Evolutionary conservation across 2,113 vertebrate species (phyloP).

Genomic region (Muntiacus muntjak): DNA sequence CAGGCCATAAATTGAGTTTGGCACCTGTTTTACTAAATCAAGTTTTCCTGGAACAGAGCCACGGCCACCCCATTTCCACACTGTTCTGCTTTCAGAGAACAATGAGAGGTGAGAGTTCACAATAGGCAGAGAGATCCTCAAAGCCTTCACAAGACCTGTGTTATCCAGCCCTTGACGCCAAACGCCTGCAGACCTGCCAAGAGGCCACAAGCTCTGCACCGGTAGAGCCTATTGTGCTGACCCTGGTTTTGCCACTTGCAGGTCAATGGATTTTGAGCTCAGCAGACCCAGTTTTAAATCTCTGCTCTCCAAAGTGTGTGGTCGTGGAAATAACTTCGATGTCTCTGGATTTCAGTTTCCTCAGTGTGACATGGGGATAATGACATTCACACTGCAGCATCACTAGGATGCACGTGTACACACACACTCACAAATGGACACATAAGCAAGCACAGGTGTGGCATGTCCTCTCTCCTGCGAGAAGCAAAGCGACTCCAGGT

Average conservation of each 20-base stretch:
- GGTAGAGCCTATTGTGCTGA: background rate
- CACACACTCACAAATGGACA: background rate
- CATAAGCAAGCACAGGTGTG: background rate
- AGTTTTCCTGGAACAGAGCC: background rate
- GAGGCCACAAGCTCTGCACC: background rate
- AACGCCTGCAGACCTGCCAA: rapidly evolving
- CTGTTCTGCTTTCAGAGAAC: background rate
- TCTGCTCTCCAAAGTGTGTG: background rate
- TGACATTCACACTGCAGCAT: background rate
- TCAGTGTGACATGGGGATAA: background rate
- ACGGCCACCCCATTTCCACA: rapidly evolving
- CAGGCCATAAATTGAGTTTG: background rate
- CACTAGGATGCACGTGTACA: rapidly evolving
- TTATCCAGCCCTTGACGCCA: background rate
- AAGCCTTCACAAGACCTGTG: background rate
- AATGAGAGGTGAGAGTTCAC: background rate
- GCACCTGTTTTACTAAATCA: background rate
- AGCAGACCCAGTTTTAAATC: background rate
- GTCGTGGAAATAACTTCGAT: background rate
- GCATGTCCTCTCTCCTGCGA: background rate
- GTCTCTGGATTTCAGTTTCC: background rate
- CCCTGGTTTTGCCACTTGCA: background rate
- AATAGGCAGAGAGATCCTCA: rapidly evolving
- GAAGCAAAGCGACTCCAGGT: background rate
- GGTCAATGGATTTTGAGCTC: background rate